Conservation (phyloP, 2,888 invertebrate species). For the Baccha elongata region DNA sequence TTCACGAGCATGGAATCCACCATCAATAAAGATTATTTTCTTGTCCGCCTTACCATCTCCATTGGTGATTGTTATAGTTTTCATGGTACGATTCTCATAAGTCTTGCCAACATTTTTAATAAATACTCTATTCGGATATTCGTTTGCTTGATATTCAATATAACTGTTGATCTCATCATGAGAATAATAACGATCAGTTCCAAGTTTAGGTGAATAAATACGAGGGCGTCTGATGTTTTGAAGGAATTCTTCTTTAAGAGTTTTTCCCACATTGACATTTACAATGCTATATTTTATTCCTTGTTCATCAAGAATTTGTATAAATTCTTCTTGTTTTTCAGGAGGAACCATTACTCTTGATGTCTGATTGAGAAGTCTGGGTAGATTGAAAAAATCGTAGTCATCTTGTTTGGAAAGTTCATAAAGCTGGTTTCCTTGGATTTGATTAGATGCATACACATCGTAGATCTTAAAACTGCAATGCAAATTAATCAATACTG, state of each 20-base stretch:
- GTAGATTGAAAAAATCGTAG: constrained; percentile 77
- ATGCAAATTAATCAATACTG: not conserved
- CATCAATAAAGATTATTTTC: constrained; percentile 84
- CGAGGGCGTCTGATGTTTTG: constrained; percentile 74
- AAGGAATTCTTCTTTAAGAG: constrained; percentile 76
- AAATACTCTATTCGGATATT: constrained; percentile 83
- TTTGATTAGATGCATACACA: constrained; percentile 49
- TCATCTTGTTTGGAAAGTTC: constrained; percentile 74
- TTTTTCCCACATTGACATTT: constrained; percentile 76
- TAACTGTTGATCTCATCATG: constrained; percentile 83
- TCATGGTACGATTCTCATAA: constrained; percentile 84
- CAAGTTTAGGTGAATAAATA: constrained; percentile 68
- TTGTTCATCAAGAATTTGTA: constrained; percentile 67
- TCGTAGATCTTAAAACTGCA: constrained; percentile 79
- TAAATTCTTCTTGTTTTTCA: constrained; percentile 74
- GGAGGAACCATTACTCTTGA: constrained; percentile 77
- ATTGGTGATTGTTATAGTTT: constrained; percentile 85
- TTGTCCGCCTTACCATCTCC: constrained; percentile 82
- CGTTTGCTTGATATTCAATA: constrained; percentile 82
- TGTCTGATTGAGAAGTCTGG: constrained; percentile 72
- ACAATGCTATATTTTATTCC: constrained; percentile 73
- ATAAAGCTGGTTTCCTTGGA: constrained; percentile 74
- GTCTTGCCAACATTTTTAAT: constrained; percentile 85
- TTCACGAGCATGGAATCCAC: constrained; percentile 86
- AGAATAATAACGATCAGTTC: constrained; percentile 78